Conservation (phyloP, 2,888 invertebrate genomes). For the Stomorhina lunata region DNA sequence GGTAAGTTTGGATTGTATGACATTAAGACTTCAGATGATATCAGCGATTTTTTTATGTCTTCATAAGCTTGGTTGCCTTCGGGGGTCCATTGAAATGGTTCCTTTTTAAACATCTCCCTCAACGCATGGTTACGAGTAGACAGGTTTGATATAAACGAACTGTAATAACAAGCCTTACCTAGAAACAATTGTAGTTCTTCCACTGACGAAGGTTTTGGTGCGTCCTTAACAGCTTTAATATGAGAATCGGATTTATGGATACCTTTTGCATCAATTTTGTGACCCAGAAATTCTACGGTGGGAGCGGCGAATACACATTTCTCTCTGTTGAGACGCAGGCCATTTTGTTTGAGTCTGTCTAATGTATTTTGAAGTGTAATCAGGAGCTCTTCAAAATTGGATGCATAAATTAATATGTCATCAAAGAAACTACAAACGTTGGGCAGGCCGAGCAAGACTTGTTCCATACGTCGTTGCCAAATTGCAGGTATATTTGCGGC, state of each 20-base stretch:
- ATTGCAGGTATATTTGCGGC: conserved; percentile 48
- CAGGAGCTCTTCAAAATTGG: conserved; percentile 15
- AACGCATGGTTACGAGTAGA: not conserved
- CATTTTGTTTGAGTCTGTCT: not conserved
- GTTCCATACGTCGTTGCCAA: conserved; percentile 32
- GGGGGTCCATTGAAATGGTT: too few relatives aligned
- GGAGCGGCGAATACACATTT: too few relatives aligned
- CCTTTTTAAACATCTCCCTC: too few relatives aligned
- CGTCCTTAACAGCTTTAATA: too few relatives aligned
- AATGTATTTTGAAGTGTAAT: not conserved
- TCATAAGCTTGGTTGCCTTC: too few relatives aligned
- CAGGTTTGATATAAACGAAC: not conserved
- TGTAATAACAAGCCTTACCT: conserved; percentile 7
- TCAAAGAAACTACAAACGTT: not conserved
- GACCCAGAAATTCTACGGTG: too few relatives aligned
- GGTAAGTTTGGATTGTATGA: not conserved
- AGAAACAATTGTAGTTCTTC: too few relatives aligned
- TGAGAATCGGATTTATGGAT: too few relatives aligned
- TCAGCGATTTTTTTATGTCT: too few relatives aligned
- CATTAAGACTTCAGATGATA: conserved; percentile 10
- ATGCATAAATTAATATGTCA: not conserved
- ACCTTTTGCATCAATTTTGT: too few relatives aligned
- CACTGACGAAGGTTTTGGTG: too few relatives aligned
- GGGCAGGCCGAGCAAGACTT: not conserved
- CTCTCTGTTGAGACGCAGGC: too few relatives aligned